These are phyloP conservation scores for Cryptocephalus primarius DNA, from an alignment of 2,888 invertebrate species.

Conservation along the genomic window DNA sequence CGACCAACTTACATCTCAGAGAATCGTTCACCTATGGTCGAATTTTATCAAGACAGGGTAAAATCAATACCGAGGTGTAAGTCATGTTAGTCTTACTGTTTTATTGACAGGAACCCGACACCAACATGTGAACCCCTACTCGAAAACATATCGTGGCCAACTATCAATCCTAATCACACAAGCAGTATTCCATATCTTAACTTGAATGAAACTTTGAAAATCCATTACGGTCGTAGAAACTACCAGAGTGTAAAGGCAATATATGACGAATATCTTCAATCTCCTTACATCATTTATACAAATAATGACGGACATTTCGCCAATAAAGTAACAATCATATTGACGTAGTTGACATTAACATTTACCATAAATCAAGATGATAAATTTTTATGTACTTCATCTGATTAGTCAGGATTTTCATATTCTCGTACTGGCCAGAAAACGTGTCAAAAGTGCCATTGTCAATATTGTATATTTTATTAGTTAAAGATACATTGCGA, in stretches of 20 bases:
- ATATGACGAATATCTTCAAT: conserved; percentile 5
- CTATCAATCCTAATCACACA: not conserved
- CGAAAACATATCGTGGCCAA: conserved; percentile 5
- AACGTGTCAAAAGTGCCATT: no score
- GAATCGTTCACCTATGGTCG: conserved; percentile 5
- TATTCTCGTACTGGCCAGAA: no score
- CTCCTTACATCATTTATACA: conserved; percentile 3
- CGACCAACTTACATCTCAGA: conserved; percentile 1
- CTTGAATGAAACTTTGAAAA: conserved; percentile 3
- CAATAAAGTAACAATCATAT: no score
- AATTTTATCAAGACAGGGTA: conserved; percentile 6
- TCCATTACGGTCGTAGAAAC: conserved; percentile 2
- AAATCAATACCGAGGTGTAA: no score
- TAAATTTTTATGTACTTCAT: no score
- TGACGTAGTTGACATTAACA: no score
- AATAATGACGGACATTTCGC: no score
- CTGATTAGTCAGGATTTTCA: no score
- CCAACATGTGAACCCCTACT: not conserved
- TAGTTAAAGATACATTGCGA: no score
- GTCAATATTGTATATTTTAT: no score
- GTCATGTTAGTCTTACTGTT: no score
- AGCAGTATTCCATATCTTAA: conserved; percentile 3
- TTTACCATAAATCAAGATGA: no score
- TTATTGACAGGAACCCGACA: conserved; percentile 4
- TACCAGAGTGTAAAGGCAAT: conserved; percentile 3